A percentile compares a stretch with the other conserved stretches of the same genome.
Conservation (phyloP, 2,797 vertebrate species). For the Toxotes lorentzi region DNA sequence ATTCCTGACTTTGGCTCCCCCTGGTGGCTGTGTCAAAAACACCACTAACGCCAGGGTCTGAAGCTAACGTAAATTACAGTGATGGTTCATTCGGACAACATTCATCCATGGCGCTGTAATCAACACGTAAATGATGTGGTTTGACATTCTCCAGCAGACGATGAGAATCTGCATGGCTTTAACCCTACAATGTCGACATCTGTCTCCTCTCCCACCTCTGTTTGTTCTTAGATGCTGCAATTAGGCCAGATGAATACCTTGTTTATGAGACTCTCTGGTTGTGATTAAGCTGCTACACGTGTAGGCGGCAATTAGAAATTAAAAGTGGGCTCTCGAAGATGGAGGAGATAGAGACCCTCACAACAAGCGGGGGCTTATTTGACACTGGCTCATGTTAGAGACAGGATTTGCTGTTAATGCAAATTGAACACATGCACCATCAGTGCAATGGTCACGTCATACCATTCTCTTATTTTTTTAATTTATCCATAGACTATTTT, state of each 20-base stretch:
- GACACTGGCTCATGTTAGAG: not conserved
- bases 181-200: constrained; percentile 38
- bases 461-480: not conserved
- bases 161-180: constrained; percentile 3
- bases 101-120: constrained; percentile 7
- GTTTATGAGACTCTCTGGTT: constrained; percentile 67
- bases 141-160: constrained; percentile 15
- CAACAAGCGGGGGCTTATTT: constrained; percentile 3
- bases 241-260: constrained; percentile 70
- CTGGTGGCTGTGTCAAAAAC: no score
- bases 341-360: constrained; percentile 17
- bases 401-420: not conserved
- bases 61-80: not conserved
- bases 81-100: not conserved
- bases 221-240: constrained; percentile 54
- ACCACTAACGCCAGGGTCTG: no score
- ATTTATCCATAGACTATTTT: not conserved
- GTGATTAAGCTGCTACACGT: constrained; percentile 77
- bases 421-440: not conserved
- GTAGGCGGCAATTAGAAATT: constrained; percentile 78
- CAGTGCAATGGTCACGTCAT: no score
- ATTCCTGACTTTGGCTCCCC: no score
- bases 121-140: constrained; percentile 3
- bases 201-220: constrained; percentile 34
- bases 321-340: constrained; percentile 55